Evolutionary conservation across 2,888 invertebrate species (phyloP).

Genomic region (Prosapia bicincta): DNA sequence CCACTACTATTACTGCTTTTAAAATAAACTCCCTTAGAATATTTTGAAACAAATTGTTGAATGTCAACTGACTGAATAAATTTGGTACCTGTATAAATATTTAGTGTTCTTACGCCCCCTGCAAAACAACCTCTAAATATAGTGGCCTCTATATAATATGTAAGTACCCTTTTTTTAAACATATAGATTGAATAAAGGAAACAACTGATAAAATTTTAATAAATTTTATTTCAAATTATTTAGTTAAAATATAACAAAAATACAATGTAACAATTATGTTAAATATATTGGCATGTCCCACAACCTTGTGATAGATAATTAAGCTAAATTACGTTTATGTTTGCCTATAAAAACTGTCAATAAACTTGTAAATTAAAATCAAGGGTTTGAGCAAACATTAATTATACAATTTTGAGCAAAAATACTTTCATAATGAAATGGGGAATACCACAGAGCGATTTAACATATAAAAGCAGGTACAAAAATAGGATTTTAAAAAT

Average conservation of each 20-base stretch:
- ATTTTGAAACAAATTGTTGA: too few relatives aligned
- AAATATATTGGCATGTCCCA: background rate
- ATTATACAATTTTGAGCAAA: background rate
- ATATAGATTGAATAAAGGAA: too few relatives aligned
- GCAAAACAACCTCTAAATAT: too few relatives aligned
- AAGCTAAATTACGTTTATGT: background rate
- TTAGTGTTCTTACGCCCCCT: too few relatives aligned
- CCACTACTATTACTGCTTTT: too few relatives aligned
- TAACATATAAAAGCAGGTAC: slow-evolving; percentile 2
- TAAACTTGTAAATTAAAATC: background rate
- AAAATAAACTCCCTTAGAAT: too few relatives aligned
- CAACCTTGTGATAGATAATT: background rate
- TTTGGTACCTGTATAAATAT: too few relatives aligned
- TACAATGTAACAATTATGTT: slow-evolving; percentile 2
- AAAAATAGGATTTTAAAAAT: background rate
- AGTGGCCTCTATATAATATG: too few relatives aligned
- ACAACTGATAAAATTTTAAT: background rate
- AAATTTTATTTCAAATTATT: background rate
- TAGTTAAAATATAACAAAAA: background rate
- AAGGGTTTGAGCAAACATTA: background rate
- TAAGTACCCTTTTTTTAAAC: too few relatives aligned
- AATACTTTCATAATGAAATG: background rate
- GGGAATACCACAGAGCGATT: background rate
- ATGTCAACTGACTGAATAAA: too few relatives aligned
- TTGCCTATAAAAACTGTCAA: background rate